Evolutionary conservation across 2,113 vertebrate genomes (phyloP).

Genomic region (Parus major): DNA sequence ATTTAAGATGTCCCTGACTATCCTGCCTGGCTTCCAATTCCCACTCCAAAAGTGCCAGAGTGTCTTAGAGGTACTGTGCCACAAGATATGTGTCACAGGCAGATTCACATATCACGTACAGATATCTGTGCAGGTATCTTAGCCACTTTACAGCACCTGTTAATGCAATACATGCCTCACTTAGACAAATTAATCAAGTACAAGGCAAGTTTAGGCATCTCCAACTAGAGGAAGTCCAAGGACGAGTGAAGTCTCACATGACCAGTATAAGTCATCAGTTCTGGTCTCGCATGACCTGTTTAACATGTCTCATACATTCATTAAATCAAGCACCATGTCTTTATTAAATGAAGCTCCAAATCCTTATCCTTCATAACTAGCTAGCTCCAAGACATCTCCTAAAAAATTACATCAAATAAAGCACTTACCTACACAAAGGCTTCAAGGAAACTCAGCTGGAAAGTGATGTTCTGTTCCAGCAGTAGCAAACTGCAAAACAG

Average conservation of each 20-base stretch:
- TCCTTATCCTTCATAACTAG: neutral
- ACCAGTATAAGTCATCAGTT: neutral
- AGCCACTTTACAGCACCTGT: neutral
- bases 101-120: neutral
- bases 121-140: neutral
- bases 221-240: neutral
- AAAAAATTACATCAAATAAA: neutral
- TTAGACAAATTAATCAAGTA: neutral
- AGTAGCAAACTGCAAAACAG: neutral
- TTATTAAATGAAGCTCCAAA: neutral
- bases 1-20: neutral
- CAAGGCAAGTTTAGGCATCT: slow-evolving; percentile 13
- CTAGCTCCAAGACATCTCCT: neutral
- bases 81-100: neutral
- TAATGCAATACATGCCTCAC: neutral
- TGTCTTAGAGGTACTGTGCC: neutral
- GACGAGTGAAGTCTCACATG: neutral
- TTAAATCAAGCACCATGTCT: neutral
- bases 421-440: slow-evolving; percentile 24
- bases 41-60: neutral
- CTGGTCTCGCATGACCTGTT: neutral
- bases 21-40: neutral
- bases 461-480: neutral
- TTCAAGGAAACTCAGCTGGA: neutral
- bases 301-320: neutral